phyloP scores from a whole-genome alignment of 2,113 vertebrate genomes.

The Xenopus laevis region DNA sequence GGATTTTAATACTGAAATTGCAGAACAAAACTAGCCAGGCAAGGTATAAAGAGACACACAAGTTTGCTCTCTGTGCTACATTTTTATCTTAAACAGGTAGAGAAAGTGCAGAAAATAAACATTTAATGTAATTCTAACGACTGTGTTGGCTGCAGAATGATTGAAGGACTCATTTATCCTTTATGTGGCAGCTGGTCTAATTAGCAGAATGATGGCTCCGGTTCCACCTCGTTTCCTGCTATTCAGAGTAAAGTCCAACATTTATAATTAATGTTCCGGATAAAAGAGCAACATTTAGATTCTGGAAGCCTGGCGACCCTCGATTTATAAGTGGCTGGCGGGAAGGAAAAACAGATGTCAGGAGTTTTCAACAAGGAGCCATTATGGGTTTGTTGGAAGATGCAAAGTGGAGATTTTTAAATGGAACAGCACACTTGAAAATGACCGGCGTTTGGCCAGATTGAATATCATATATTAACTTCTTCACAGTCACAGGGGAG shows the following conservation, averaged over 20 bases:
- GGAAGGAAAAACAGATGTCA: constrained; percentile 14
- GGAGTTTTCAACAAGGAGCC: not conserved
- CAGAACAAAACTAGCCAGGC: not conserved
- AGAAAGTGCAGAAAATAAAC: too few relatives aligned
- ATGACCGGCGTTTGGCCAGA: too few relatives aligned
- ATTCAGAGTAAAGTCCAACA: constrained; percentile 7
- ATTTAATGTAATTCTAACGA: too few relatives aligned
- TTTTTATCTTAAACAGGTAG: too few relatives aligned
- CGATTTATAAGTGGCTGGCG: not conserved
- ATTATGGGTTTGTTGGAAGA: not conserved
- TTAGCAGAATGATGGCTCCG: constrained; percentile 11
- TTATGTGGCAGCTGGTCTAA: constrained; percentile 20
- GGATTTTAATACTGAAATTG: too few relatives aligned
- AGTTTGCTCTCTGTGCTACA: too few relatives aligned
- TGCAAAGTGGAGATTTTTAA: not conserved
- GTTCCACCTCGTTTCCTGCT: constrained; percentile 10
- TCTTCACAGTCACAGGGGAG: too few relatives aligned
- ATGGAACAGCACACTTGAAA: not conserved
- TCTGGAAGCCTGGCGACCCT: constrained; percentile 3
- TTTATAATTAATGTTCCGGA: constrained; percentile 26
- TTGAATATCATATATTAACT: too few relatives aligned
- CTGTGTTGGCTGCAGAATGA: not conserved
- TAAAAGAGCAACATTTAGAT: not conserved
- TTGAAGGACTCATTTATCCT: constrained; percentile 1
- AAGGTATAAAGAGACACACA: too few relatives aligned